Conservation (phyloP, 2,113 vertebrate genomes). For the Eupsittula cactorum region DNA sequence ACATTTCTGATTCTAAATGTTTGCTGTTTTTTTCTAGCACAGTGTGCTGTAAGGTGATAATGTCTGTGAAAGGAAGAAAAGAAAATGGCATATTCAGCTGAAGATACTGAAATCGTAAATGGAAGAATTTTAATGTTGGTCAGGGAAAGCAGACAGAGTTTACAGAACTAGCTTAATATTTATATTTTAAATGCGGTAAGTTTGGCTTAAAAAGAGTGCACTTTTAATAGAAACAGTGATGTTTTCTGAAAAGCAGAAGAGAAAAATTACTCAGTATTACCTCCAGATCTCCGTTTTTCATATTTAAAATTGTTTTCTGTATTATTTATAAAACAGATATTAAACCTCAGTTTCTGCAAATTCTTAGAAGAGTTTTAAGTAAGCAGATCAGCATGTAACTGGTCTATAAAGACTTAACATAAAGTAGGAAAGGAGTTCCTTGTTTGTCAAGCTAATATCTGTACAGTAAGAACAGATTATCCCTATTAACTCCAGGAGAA, state of each 20-base stretch:
- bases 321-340: background rate
- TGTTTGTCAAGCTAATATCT: background rate
- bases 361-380: background rate
- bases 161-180: background rate
- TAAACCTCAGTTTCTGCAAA: accelerated
- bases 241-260: background rate
- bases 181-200: background rate
- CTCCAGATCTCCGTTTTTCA: background rate
- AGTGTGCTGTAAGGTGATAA: background rate
- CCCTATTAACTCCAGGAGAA: background rate
- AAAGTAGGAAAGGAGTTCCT: background rate
- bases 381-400: background rate
- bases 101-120: background rate
- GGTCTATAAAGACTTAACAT: background rate
- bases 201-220: background rate
- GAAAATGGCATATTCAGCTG: background rate
- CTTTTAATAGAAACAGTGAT: background rate
- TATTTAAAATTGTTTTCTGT: background rate
- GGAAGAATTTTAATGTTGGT: background rate
- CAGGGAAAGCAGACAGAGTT: background rate
- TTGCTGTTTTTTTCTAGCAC: background rate
- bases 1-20: background rate
- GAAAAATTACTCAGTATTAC: background rate
- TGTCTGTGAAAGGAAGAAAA: background rate
- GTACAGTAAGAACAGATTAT: background rate